Percentiles rank a stretch among this genome's conserved stretches.
phyloP scores from a whole-genome alignment of 2,113 vertebrate species.

The Polypterus senegalus region DNA sequence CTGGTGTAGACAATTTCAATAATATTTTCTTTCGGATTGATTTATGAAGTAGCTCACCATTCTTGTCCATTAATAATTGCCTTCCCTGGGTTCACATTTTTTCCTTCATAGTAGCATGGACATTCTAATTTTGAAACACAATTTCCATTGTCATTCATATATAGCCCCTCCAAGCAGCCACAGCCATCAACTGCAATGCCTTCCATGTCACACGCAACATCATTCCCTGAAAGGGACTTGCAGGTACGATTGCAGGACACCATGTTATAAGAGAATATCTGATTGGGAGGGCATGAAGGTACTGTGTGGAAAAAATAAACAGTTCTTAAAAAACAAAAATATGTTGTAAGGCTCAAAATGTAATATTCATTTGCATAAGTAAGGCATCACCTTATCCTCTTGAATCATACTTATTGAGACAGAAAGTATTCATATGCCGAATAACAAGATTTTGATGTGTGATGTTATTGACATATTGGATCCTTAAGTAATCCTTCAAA shows the following conservation, averaged over 20 bases:
- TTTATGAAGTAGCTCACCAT: conserved; percentile 31
- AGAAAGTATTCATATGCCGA: too few species aligned
- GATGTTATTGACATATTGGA: too few species aligned
- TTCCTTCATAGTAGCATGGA: conserved; percentile 19
- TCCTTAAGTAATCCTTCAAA: too few species aligned
- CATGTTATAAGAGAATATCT: conserved; percentile 32
- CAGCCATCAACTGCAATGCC: conserved; percentile 43
- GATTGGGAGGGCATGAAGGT: conserved; percentile 32
- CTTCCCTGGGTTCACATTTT: conserved; percentile 21
- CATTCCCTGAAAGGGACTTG: conserved; percentile 28
- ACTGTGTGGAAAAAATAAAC: conserved; percentile 23
- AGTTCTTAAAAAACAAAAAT: neutral
- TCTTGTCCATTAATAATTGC: conserved; percentile 29
- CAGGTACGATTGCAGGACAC: conserved; percentile 43
- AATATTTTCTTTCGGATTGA: too few species aligned
- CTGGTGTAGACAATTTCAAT: too few species aligned
- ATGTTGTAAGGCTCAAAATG: neutral
- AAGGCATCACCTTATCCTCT: too few species aligned
- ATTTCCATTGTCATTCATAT: conserved; percentile 22
- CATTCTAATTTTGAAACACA: conserved; percentile 34
- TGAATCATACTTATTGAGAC: too few species aligned
- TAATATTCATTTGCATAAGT: too few species aligned
- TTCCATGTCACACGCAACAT: conserved; percentile 29
- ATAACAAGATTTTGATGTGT: too few species aligned
- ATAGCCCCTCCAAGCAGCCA: conserved; percentile 36